Conservation (phyloP, 2,888 invertebrate species). For the Anodontia alba region DNA sequence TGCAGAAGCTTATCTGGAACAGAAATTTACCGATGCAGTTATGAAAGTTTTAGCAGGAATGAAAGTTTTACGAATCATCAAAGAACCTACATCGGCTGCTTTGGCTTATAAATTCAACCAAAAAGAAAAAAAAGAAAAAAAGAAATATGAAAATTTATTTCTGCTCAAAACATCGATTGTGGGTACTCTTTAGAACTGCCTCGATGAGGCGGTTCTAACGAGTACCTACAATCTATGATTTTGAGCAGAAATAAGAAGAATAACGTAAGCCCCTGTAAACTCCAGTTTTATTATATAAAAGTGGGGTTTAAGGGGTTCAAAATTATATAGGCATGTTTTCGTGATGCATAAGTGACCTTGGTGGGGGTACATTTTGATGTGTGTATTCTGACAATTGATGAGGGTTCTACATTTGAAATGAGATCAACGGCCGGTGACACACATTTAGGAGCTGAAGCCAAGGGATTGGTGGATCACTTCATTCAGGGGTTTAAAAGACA, state of each 20-base stretch:
- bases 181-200: constrained; percentile 88
- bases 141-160: constrained; percentile 87
- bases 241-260: too few species aligned
- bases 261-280: too few species aligned
- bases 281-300: too few species aligned
- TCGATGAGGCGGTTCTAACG: too few species aligned
- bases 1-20: constrained; percentile 87
- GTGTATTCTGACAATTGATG: constrained; percentile 86
- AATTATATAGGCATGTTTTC: too few species aligned
- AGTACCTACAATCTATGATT: too few species aligned
- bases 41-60: constrained; percentile 84
- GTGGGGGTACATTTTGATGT: constrained; percentile 86
- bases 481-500: constrained; percentile 79
- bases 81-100: constrained; percentile 85
- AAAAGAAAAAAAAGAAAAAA: constrained; percentile 86
- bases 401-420: constrained; percentile 86
- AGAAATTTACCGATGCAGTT: constrained; percentile 84
- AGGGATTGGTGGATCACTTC: constrained; percentile 77
- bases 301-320: too few species aligned
- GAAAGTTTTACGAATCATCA: constrained; percentile 87
- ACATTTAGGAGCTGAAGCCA: constrained; percentile 82
- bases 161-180: too few species aligned
- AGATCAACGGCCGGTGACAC: constrained; percentile 82
- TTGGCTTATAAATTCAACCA: constrained; percentile 88
- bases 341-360: too few species aligned